phyloP scores from a whole-genome alignment of 2,888 invertebrate genomes.

The Xanthostigma xanthostigma region DNA sequence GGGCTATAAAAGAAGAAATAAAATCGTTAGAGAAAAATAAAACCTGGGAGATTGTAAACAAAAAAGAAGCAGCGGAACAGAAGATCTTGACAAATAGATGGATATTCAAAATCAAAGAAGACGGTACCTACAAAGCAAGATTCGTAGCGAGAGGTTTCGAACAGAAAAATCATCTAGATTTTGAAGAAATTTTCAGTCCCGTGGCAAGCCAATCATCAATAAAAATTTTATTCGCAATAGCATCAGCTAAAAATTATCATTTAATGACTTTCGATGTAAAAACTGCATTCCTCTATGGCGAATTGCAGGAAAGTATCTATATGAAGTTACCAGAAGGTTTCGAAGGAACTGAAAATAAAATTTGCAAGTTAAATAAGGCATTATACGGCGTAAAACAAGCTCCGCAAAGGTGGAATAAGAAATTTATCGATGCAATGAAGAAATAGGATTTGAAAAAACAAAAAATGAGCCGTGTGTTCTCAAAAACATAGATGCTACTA shows the following conservation, averaged over 20 bases:
- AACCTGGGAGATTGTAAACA: not conserved
- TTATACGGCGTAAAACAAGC: slow-evolving; percentile 8
- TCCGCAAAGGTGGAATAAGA: slow-evolving; percentile 4
- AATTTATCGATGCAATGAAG: too few relatives aligned
- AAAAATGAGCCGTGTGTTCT: too few relatives aligned
- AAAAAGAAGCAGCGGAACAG: not conserved
- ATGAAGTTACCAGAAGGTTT: slow-evolving; percentile 7
- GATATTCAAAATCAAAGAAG: not conserved
- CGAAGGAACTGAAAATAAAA: not conserved
- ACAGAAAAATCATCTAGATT: not conserved
- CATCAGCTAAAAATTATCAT: not conserved
- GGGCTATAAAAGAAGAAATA: not conserved
- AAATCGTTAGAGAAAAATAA: not conserved
- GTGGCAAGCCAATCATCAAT: not conserved
- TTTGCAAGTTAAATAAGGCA: slow-evolving; percentile 1
- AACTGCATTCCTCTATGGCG: not conserved
- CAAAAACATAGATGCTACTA: too few relatives aligned
- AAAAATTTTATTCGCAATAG: not conserved
- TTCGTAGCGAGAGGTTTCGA: not conserved
- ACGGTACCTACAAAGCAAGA: not conserved
- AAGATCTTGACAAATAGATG: not conserved
- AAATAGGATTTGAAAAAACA: too few relatives aligned
- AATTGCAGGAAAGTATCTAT: slow-evolving; percentile 3
- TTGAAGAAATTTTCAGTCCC: not conserved
- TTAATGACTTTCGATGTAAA: not conserved